phyloP scores from a whole-genome alignment of 2,888 invertebrate species.

The Acanthosoma haemorrhoidale region DNA sequence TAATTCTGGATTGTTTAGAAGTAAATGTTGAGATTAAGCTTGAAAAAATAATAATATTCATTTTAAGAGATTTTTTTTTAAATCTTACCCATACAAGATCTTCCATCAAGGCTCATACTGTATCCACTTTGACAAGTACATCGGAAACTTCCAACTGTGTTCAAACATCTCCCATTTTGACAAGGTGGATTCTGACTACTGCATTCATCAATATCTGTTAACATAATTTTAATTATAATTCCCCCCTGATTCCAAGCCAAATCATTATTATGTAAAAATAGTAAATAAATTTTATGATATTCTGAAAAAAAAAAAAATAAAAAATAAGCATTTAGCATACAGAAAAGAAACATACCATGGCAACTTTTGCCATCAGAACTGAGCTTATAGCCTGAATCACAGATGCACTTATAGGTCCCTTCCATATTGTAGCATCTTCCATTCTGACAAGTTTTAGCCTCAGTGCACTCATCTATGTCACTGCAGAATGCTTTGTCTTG shows the following conservation, averaged over 20 bases:
- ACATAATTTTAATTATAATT: not conserved
- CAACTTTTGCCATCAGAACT: constrained; percentile 60
- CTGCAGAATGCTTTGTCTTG: constrained; percentile 62
- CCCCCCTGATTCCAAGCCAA: too few relatives aligned
- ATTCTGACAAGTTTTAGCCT: constrained; percentile 55
- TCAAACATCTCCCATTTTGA: constrained; percentile 62
- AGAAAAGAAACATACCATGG: constrained; percentile 51
- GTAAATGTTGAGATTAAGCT: too few relatives aligned
- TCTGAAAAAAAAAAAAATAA: not conserved
- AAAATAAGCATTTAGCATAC: too few relatives aligned
- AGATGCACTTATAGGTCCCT: constrained; percentile 63
- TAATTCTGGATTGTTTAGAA: too few relatives aligned
- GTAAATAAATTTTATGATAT: too few relatives aligned
- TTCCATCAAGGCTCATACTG: constrained; percentile 66
- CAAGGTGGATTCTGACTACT: constrained; percentile 54
- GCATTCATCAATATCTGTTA: constrained; percentile 64
- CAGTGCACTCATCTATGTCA: constrained; percentile 57
- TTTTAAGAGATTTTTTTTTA: too few relatives aligned
- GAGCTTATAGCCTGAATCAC: constrained; percentile 61
- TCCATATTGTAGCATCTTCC: constrained; percentile 67
- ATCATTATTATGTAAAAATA: too few relatives aligned
- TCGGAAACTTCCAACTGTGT: constrained; percentile 63
- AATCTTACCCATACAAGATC: constrained; percentile 66
- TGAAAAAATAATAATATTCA: too few relatives aligned
- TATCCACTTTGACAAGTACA: constrained; percentile 65